Percentiles rank a stretch among this genome's conserved stretches.
These are phyloP conservation scores for Percina caprodes DNA, from an alignment of 2,113 vertebrate species.

Conservation along the genomic window DNA sequence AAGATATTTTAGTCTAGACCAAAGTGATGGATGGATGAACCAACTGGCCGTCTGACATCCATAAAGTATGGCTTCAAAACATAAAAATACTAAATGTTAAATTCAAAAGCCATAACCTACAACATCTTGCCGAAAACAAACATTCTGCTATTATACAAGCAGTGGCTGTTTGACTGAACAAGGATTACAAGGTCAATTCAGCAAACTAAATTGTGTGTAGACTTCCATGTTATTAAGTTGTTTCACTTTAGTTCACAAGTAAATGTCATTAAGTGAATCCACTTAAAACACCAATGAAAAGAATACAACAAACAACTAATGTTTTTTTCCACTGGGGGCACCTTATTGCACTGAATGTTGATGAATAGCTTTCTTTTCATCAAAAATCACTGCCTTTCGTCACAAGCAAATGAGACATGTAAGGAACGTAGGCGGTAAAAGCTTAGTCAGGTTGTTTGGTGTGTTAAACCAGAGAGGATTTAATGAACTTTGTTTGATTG, in stretches of 20 bases:
- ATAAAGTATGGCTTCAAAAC: neutral
- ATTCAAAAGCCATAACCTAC: neutral
- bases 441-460: neutral
- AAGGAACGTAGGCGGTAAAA: neutral
- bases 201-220: neutral
- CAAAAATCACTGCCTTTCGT: neutral
- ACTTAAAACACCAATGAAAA: neutral
- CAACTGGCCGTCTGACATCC: neutral
- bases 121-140: neutral
- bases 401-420: neutral
- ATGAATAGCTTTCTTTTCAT: neutral
- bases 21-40: neutral
- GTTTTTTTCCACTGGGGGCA: neutral
- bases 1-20: neutral
- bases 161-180: neutral
- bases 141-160: neutral
- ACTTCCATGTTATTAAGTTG: neutral
- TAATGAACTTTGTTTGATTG: conserved; percentile 30
- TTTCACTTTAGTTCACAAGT: neutral
- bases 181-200: neutral
- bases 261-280: neutral
- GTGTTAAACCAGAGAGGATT: conserved; percentile 23
- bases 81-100: neutral
- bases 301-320: neutral
- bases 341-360: neutral